A percentile compares a stretch with the other conserved stretches of the same genome.
These are phyloP conservation scores for Sciurus niger DNA, from an alignment of 2,113 vertebrate genomes.

Conservation along the genomic window DNA sequence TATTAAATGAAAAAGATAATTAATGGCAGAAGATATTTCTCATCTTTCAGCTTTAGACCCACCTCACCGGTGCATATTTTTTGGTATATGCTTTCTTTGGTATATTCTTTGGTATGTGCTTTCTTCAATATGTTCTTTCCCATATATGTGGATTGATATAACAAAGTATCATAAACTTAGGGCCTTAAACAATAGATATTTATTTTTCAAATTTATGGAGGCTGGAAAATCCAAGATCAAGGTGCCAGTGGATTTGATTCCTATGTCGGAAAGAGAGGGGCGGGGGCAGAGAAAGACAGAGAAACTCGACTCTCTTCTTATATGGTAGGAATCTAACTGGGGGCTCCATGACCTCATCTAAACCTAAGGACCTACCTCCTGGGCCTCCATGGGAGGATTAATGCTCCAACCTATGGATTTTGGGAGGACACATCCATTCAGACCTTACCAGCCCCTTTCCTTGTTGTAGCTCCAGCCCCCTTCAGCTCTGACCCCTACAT, in stretches of 20 bases:
- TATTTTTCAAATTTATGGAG: background rate
- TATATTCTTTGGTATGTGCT: background rate
- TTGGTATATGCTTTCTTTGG: background rate
- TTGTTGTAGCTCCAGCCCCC: background rate
- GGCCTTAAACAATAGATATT: background rate
- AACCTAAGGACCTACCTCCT: background rate
- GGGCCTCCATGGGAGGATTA: too few species aligned
- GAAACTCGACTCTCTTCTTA: background rate
- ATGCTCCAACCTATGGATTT: too few species aligned
- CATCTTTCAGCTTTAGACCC: background rate
- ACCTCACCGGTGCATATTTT: background rate
- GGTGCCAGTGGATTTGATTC: background rate
- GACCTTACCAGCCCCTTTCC: background rate
- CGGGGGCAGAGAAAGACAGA: too few species aligned
- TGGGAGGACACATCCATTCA: background rate
- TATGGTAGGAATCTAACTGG: background rate
- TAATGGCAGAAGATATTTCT: background rate
- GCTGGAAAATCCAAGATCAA: background rate
- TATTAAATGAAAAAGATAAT: background rate
- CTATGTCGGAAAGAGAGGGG: background rate
- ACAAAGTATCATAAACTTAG: background rate
- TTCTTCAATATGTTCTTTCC: too few species aligned
- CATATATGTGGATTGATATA: background rate
- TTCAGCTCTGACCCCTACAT: background rate
- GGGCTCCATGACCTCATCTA: background rate